Base-by-base conservation (phyloP, 2,797 vertebrate genomes). In the Onychomys torridus region DNA sequence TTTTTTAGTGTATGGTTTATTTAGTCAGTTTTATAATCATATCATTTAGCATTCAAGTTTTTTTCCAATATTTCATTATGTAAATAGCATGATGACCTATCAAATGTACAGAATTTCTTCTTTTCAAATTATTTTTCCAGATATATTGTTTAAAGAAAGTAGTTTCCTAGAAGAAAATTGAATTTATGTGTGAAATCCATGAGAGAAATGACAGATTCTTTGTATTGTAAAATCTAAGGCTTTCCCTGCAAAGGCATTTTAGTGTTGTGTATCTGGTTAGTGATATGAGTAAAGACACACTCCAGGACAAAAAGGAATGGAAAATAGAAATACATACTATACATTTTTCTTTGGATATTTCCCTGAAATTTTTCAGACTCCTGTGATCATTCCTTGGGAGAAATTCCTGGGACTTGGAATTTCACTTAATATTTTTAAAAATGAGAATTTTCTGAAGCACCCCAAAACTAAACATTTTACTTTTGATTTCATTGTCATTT, bases 401-500 rank as follows among this genome's bases (percentile, higher is more conserved):
- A 69, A 90, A 73, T 4, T 83, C 91, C 21, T 73, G 4, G 27
- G 13, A 0, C 82, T 95, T 89, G 19, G 8, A 91, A 92, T 23
- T 25, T 25, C 29, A 83, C 16, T 5, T 37, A 55, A 83, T 82
- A 12, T 9, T 14, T 67, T 55, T 8, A 65, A 83, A 90, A 5
- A 13, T 27, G 6, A 69, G 9, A 94, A 76, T 76, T 79, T 90
- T 71, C 63, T 34, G 52, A 82, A 52, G 3, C 6, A 89, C 79
- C 67, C 46, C 14, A 65, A 96, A 87, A 55, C 5, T 4, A 94
- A 57, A 32, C 57, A 59, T 49, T 73, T 89, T 69, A 55, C 6
- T 81, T 91, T 87, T 88, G 21, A 86, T 87, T 94, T 78, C 75
- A 67, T 43, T 82, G 27, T 79, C 77, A 8, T 46, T 96, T 90